Percentiles rank a stretch among this genome's conserved stretches.
Evolutionary conservation across 2,888 invertebrate species (phyloP).

Genomic region (Trachelus troglodyta): DNA sequence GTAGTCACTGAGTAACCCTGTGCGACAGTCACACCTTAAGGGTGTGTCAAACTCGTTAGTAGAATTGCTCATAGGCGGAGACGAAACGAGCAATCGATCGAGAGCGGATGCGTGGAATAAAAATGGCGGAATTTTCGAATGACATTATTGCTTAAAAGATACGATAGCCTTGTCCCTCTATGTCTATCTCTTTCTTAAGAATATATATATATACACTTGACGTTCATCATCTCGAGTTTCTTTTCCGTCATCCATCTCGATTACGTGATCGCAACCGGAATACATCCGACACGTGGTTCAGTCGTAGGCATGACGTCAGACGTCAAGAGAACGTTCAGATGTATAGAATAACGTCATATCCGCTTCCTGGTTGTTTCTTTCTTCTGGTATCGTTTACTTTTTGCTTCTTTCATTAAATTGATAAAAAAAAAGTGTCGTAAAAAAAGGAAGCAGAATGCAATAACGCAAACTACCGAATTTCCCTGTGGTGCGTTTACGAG

Average conservation of each 20-base stretch:
- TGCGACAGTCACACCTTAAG: not conserved
- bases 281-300: conserved; percentile 1
- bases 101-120: no score
- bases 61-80: conserved; percentile 34
- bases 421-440: not conserved
- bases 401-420: no score
- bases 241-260: not conserved
- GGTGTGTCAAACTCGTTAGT: conserved; percentile 26
- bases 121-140: no score
- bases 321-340: not conserved
- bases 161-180: no score
- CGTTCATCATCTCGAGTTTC: no score
- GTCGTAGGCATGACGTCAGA: not conserved
- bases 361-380: conserved; percentile 34
- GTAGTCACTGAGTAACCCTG: conserved; percentile 19
- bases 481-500: not conserved
- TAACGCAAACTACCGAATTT: not conserved
- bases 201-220: no score
- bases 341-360: conserved; percentile 31
- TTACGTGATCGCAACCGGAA: conserved; percentile 1
- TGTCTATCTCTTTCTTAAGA: no score
- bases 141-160: no score
- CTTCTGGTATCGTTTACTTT: conserved; percentile 12
- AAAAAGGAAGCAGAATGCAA: not conserved
- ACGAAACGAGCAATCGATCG: conserved; percentile 5